Conservation (phyloP, 2,113 vertebrate species). For the Pipra filicauda region DNA sequence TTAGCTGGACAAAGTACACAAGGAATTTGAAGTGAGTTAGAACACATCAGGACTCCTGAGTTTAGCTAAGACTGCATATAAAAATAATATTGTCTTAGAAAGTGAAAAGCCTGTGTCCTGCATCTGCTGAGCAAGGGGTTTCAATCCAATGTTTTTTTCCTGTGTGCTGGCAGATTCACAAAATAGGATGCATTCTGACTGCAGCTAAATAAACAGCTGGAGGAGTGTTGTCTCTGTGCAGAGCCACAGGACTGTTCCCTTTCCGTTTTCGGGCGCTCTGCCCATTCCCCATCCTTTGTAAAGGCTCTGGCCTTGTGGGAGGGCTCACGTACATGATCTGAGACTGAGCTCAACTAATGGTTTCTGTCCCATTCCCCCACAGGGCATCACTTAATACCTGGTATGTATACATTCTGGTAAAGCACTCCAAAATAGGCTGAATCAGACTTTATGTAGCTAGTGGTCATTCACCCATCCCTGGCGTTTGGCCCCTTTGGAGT, state of each 20-base stretch:
- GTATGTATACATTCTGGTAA: not conserved
- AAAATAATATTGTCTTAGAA: conserved; percentile 36
- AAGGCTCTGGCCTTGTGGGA: not conserved
- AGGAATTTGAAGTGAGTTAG: not conserved
- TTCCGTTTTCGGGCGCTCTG: not conserved
- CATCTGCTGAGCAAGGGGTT: conserved; percentile 33
- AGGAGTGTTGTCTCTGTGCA: conserved; percentile 4
- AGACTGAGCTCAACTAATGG: not conserved
- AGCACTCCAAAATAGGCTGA: not conserved
- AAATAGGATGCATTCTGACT: not conserved
- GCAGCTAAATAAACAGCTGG: not conserved
- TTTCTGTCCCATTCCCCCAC: not conserved
- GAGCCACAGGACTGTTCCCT: not conserved
- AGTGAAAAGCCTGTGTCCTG: not conserved
- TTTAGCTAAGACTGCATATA: not conserved
- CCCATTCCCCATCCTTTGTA: not conserved
- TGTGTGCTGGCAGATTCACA: not conserved
- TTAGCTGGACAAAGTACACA: not conserved
- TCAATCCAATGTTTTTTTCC: not conserved
- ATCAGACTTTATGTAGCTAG: not conserved
- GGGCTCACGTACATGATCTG: not conserved
- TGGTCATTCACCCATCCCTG: not conserved
- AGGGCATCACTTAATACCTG: not conserved
- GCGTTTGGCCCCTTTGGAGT: not conserved
- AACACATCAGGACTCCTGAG: not conserved